Base-by-base conservation (phyloP, 2,888 invertebrate genomes). In the Limnephilus rhombicus region DNA sequence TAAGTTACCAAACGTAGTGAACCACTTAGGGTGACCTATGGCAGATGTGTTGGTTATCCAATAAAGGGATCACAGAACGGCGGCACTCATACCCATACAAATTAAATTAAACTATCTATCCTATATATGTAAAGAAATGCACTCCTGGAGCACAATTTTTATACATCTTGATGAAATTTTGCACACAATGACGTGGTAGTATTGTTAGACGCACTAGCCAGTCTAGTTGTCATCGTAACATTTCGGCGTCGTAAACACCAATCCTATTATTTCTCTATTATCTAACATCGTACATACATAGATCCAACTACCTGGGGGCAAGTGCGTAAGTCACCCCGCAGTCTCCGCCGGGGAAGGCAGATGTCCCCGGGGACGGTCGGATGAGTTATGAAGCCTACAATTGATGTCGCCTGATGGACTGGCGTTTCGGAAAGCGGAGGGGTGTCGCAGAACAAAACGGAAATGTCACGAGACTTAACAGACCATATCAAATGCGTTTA, bases 371-470 rank as follows among this genome's bases (percentile, higher is more conserved):
- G 93, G 93, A 93, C 91, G 89, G 89, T 86, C 91, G 91, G 91
- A 85, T 93, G 93, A 93, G 92, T 93, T 93, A 93, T 93, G 92
- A 93, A 90, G 49, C 92, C 85, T 68, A 85, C 92, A 93, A 92
- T 92, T 92, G 93, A 93, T 92, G 92, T 93, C 92, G 90, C 93
- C 92, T 92, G 93, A 92, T 93, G 91, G 91, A 91, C 91, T 91
- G 80, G 37, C 90, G 85, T 90, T 90, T 90, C 85, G 49, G 85
- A 34, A 85, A 85, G 80, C 34, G 85, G 86, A 80, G 34, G 91
- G 91, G 87, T 29, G 88, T 88, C 45, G 80, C 86, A 87, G 87
- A 86, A 91, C 80, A 45, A 90, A 91, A 87, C 91, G 91, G 45
- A 87, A 91, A 91, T 91, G 91, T 91, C 91, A 91, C 15, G 37